phyloP scores from a whole-genome alignment of 2,888 invertebrate genomes.

The Nomada ferruginata region DNA sequence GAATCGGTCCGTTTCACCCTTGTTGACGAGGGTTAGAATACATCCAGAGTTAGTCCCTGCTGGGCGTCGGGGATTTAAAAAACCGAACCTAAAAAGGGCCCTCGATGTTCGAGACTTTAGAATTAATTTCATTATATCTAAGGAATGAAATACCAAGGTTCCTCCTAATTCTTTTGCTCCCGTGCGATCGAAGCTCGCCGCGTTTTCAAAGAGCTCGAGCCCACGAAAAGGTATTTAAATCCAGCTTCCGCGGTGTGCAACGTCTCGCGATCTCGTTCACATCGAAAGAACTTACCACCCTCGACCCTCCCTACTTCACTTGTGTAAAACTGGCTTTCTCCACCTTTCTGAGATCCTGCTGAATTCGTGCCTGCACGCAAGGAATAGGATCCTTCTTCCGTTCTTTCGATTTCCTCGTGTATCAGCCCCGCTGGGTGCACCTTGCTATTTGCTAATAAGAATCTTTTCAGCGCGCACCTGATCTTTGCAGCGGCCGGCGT shows the following conservation, averaged over 20 bases:
- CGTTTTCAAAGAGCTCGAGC: slow-evolving; percentile 29
- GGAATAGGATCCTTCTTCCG: slow-evolving; percentile 50
- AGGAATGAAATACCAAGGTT: background rate
- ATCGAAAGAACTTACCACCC: slow-evolving; percentile 46
- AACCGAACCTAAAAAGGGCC: too few relatives aligned
- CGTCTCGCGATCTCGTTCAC: slow-evolving; percentile 56
- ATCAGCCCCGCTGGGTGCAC: slow-evolving; percentile 53
- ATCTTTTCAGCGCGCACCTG: slow-evolving; percentile 73
- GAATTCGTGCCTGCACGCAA: slow-evolving; percentile 40
- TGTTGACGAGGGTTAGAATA: too few relatives aligned
- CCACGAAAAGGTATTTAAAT: slow-evolving; percentile 56
- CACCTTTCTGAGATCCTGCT: slow-evolving; percentile 35
- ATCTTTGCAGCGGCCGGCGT: slow-evolving; percentile 67
- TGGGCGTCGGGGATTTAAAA: background rate
- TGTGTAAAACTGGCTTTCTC: slow-evolving; percentile 29
- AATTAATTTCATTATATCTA: background rate
- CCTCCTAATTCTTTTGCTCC: background rate
- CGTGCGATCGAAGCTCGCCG: slow-evolving; percentile 25
- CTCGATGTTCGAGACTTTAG: too few relatives aligned
- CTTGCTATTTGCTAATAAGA: slow-evolving; percentile 74
- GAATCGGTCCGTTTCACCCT: background rate
- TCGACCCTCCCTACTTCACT: background rate
- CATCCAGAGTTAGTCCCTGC: too few relatives aligned
- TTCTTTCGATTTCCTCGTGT: slow-evolving; percentile 46
- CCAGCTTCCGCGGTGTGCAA: slow-evolving; percentile 41